Percentiles rank a stretch among this genome's conserved stretches.
Conservation (phyloP, 2,113 vertebrate species). For the Chaetodon auriga region DNA sequence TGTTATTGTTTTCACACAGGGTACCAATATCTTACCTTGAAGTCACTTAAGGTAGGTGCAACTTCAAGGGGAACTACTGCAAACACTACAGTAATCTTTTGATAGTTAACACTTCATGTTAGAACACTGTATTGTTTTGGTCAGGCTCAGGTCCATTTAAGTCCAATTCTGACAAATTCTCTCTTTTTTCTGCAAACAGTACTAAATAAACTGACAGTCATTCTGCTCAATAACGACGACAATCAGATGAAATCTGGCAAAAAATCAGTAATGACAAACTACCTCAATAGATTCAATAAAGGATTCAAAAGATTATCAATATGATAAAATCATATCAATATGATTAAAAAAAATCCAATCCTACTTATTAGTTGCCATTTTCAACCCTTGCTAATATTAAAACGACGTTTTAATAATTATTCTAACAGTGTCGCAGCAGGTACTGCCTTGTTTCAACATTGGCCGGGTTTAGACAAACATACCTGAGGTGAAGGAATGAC, state of each 20-base stretch:
- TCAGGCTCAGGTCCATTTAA: not conserved
- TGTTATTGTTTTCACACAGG: conserved; percentile 5
- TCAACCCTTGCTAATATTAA: conserved; percentile 5
- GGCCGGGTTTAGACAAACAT: conserved; percentile 70
- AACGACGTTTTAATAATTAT: conserved; percentile 5
- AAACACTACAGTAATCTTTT: conserved; percentile 27
- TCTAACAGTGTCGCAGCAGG: not conserved
- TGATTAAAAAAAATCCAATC: too few relatives aligned
- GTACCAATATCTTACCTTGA: not conserved
- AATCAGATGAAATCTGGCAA: not conserved
- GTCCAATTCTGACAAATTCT: not conserved
- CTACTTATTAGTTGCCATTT: not conserved
- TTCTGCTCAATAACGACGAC: not conserved
- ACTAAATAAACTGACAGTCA: not conserved
- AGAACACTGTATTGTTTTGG: not conserved
- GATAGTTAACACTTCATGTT: not conserved
- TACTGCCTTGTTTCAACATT: conserved; percentile 33
- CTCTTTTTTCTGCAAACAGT: not conserved
- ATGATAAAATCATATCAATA: too few relatives aligned
- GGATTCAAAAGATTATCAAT: not conserved
- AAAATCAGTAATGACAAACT: not conserved
- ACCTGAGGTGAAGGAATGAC: conserved; percentile 86
- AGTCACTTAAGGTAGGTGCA: not conserved
- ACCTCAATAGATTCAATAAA: not conserved
- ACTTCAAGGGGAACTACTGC: not conserved